Evolutionary conservation across 30 jellyfish, hydroid and myxozoan genomes (phyloP), one percentile per base, ranked within the genome.

Genomic region (Hydra vulgaris): DNA sequence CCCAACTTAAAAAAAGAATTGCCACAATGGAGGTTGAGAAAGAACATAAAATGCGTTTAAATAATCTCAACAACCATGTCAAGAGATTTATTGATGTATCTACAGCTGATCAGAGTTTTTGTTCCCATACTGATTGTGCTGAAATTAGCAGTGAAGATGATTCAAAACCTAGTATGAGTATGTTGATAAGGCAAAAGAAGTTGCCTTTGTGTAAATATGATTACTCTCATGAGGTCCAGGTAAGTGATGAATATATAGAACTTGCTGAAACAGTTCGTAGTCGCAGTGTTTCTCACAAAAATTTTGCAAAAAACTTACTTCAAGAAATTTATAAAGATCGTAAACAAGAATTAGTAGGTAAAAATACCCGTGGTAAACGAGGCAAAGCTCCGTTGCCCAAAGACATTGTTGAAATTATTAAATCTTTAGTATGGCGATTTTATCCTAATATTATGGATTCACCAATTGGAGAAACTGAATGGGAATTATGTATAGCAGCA

Each of bases 61-160:
- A 5, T 15, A n/a, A 68, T 68, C 27, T 68, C 8, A 68, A 68
- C 27, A 68, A 68, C 8, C 75, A 68, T n/a, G 75, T 68, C 26
- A 68, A 68, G 16, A 20, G 27, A n/a, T 68, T n/a, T 68, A 68
- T 68, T n/a, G 75, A 68, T 15, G 7, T 23, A n/a, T 23, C 75
- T 68, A 68, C 75, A 68, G 27, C 75, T n/a, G 26, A 20, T n/a
- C 26, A n/a, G 26, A 68, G 75, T 68, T 68, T 20, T 68, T 68
- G 75, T 23, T 68, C 75, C 16, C 75, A 68, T 68, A 68, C 27
- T 68, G 75, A 68, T 23, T 68, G 75, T 68, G 75, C 75, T 68
- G 75, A 68, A 68, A 68, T 68, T 23, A 68, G 75, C 16, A 68
- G 75, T 68, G 75, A 68, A 3, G 75, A 68, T 20, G 75, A 68